Evolutionary conservation across 2,113 vertebrate species (phyloP).

Genomic region (Piaya cayana): DNA sequence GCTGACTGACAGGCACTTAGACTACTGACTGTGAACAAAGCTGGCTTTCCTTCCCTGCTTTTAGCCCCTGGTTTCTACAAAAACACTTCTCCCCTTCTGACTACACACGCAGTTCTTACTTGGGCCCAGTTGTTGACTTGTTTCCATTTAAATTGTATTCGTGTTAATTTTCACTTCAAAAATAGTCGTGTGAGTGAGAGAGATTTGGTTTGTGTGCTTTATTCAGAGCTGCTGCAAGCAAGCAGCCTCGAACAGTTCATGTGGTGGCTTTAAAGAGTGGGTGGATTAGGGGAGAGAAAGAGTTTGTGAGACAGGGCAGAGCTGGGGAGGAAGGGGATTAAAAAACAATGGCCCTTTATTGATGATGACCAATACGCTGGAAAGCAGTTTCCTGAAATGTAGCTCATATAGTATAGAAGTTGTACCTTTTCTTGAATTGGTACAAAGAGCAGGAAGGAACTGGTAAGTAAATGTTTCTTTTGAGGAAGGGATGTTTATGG

Average conservation of each 20-base stretch:
- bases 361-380: not conserved
- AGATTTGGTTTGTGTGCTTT: not conserved
- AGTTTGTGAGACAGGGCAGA: not conserved
- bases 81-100: slow-evolving; percentile 29
- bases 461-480: not conserved
- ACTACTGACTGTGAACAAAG: slow-evolving; percentile 38
- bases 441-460: not conserved
- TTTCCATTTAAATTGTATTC: not conserved
- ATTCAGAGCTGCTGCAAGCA: not conserved
- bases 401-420: no score
- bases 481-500: not conserved
- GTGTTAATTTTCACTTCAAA: slow-evolving; percentile 27
- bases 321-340: slow-evolving; percentile 21
- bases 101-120: not conserved
- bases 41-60: slow-evolving; percentile 18
- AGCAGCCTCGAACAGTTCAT: not conserved
- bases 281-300: slow-evolving; percentile 5
- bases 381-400: not conserved
- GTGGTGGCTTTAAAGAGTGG: not conserved
- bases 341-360: slow-evolving; percentile 28
- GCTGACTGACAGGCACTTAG: slow-evolving; percentile 33
- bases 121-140: not conserved
- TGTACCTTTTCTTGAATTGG: not conserved
- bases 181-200: not conserved
- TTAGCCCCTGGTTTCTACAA: slow-evolving; percentile 2